These are phyloP conservation scores for Diarsia mendica DNA, from an alignment of 2,888 invertebrate species.

Conservation along the genomic window DNA sequence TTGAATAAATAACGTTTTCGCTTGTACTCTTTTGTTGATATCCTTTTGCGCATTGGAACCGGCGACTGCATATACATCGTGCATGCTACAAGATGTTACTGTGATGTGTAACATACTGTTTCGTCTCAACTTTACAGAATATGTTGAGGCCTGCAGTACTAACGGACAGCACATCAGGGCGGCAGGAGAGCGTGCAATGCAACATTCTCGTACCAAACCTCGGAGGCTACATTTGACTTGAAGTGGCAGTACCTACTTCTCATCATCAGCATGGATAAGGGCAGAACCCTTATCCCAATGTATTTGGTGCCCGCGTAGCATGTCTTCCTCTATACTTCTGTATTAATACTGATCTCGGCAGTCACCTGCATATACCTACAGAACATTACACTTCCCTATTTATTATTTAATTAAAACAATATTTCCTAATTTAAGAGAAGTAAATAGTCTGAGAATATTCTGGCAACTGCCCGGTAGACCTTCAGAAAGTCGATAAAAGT, in stretches of 20 bases:
- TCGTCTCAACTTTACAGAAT: slow-evolving; percentile 12
- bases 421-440: neutral
- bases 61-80: neutral
- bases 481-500: neutral
- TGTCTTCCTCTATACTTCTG: neutral
- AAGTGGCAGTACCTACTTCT: neutral
- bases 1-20: slow-evolving; percentile 80
- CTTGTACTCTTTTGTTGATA: slow-evolving; percentile 64
- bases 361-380: slow-evolving; percentile 3
- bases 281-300: neutral
- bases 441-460: neutral
- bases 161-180: slow-evolving; percentile 5
- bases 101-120: slow-evolving; percentile 15
- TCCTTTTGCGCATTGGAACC: neutral
- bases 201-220: neutral
- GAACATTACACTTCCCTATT: neutral
- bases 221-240: slow-evolving; percentile 1
- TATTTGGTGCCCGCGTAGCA: neutral
- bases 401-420: neutral
- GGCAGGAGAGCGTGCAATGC: neutral
- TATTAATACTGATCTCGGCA: neutral
- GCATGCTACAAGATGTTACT: slow-evolving; percentile 38
- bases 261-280: neutral
- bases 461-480: neutral
- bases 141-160: slow-evolving; percentile 10